Percentiles rank a stretch among this genome's conserved stretches.
Conservation (phyloP, 2,888 invertebrate species). For the Calameuta filiformis region DNA sequence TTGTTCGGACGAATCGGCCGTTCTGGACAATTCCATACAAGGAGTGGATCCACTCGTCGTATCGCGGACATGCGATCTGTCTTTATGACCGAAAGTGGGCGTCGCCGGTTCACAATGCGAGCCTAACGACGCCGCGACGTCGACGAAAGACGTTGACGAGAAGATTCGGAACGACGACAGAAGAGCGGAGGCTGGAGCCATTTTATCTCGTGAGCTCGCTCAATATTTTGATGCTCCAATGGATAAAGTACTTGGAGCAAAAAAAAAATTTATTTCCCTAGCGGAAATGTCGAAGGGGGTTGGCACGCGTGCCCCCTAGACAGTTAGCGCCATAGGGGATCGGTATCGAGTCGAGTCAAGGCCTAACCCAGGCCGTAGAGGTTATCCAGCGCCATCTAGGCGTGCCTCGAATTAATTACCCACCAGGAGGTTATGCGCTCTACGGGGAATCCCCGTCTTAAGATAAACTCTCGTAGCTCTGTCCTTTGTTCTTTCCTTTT, state of each 20-base stretch:
- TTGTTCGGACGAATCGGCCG: slow-evolving; percentile 30
- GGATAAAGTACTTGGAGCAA: background rate
- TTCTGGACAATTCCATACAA: slow-evolving; percentile 48
- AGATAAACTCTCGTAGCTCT: background rate
- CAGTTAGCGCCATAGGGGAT: background rate
- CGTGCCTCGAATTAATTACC: slow-evolving; percentile 38
- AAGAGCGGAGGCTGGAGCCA: too few relatives aligned
- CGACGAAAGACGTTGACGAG: background rate
- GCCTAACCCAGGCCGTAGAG: background rate
- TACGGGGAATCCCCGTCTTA: background rate
- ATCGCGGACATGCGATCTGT: slow-evolving; percentile 54
- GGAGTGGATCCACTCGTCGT: slow-evolving; percentile 23
- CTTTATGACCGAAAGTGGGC: slow-evolving; percentile 58
- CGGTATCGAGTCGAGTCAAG: background rate
- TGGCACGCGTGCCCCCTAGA: background rate
- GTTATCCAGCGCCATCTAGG: slow-evolving; percentile 26
- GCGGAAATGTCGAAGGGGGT: background rate
- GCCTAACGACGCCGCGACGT: slow-evolving; percentile 2
- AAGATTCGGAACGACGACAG: background rate
- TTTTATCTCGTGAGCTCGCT: background rate
- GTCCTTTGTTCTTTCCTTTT: background rate
- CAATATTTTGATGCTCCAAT: background rate
- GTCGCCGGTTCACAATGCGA: slow-evolving; percentile 29
- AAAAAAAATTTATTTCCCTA: background rate
- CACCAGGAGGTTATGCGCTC: slow-evolving; percentile 1